A percentile compares a stretch with the other conserved stretches of the same genome.
phyloP scores from a whole-genome alignment of 2,888 invertebrate genomes.

The Aproaerema taeniolella region DNA sequence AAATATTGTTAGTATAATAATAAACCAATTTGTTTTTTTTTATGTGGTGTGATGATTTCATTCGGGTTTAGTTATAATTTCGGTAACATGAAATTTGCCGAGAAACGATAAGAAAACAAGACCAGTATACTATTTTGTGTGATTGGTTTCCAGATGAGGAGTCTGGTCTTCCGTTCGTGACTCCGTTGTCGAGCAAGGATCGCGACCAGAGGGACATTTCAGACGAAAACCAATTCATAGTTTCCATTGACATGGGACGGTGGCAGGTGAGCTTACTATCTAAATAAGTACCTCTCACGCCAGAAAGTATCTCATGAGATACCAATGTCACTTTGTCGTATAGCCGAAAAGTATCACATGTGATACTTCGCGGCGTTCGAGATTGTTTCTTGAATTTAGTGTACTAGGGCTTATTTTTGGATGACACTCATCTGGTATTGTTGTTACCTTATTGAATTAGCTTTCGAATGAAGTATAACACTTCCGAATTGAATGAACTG shows the following conservation, averaged over 20 bases:
- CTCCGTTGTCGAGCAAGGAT: conserved; percentile 36
- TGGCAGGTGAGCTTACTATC: conserved; percentile 69
- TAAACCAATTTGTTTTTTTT: neutral
- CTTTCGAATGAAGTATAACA: too few species aligned
- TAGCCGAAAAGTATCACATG: too few species aligned
- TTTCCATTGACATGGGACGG: conserved; percentile 67
- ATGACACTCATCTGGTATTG: neutral
- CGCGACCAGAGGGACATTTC: conserved; percentile 27
- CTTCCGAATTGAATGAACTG: too few species aligned
- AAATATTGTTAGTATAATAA: neutral
- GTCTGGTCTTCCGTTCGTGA: conserved; percentile 48
- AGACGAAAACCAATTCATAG: conserved; percentile 74
- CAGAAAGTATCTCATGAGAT: neutral
- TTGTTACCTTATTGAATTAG: neutral
- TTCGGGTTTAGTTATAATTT: neutral
- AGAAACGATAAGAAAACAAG: neutral
- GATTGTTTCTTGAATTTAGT: neutral
- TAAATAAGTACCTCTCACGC: neutral
- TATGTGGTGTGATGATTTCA: neutral
- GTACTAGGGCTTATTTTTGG: neutral
- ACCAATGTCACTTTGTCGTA: neutral
- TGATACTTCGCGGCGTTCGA: too few species aligned
- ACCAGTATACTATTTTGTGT: too few species aligned
- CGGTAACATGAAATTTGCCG: neutral
- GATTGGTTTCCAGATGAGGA: conserved; percentile 45